Conservation (phyloP, 2,797 vertebrate genomes). For the Brachyalestes nurse region DNA sequence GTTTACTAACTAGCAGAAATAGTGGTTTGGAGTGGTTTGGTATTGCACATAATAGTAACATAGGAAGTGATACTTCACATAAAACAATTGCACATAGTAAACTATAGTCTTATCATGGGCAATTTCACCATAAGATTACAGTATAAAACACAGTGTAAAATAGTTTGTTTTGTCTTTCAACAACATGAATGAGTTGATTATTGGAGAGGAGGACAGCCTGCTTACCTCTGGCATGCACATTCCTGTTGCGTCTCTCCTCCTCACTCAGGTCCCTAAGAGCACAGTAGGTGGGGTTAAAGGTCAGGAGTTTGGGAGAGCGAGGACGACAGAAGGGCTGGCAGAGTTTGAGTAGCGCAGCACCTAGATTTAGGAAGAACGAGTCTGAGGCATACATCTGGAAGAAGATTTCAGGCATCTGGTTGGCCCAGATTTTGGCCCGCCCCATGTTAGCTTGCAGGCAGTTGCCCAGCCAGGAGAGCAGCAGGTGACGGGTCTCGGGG, state of each 20-base stretch:
- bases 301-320: conserved; percentile 88
- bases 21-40: no score
- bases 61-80: no score
- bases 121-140: no score
- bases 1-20: no score
- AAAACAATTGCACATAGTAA: no score
- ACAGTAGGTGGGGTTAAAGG: conserved; percentile 96
- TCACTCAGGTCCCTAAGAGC: conserved; percentile 91
- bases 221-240: conserved; percentile 93
- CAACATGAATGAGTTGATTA: background rate
- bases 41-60: no score
- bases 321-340: conserved; percentile 98
- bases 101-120: no score
- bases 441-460: conserved; percentile 94
- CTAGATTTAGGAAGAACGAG: conserved; percentile 95
- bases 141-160: background rate
- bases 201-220: background rate
- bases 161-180: background rate
- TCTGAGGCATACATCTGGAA: conserved; percentile 96
- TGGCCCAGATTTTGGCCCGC: conserved; percentile 97
- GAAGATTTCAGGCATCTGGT: conserved; percentile 98
- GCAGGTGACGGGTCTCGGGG: conserved; percentile 90
- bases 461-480: conserved; percentile 94
- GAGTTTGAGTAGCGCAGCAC: conserved; percentile 90
- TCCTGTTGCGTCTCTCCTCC: conserved; percentile 90